phyloP scores from a whole-genome alignment of 2,888 invertebrate genomes.

The Colostygia pectinataria region DNA sequence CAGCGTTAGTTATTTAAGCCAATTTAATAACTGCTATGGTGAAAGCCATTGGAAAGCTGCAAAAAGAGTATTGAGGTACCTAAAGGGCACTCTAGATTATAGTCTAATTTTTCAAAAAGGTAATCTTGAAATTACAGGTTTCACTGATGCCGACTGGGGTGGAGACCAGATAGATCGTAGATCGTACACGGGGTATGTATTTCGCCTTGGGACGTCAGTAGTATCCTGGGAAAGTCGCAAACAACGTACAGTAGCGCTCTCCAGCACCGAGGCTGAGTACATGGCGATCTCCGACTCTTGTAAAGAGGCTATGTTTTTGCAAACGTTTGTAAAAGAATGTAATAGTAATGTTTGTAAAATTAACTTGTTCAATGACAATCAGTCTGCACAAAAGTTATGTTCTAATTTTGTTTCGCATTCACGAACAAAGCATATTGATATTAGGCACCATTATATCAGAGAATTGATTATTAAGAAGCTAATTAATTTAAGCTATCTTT shows the following conservation, averaged over 20 bases:
- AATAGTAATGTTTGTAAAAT: not conserved
- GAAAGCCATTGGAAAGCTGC: conserved; percentile 22
- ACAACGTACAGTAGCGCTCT: no score
- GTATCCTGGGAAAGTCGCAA: no score
- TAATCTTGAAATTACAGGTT: not conserved
- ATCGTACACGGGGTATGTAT: not conserved
- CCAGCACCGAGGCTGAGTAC: no score
- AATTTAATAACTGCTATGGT: conserved; percentile 29
- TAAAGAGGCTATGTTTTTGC: not conserved
- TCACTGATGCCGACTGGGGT: conserved; percentile 1
- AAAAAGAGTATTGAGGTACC: conserved; percentile 31
- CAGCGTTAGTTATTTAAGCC: conserved; percentile 28
- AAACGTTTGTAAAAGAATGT: not conserved
- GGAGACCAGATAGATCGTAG: not conserved
- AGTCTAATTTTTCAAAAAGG: not conserved
- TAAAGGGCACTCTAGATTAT: conserved; percentile 23
- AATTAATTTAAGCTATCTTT: no score
- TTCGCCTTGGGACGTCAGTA: not conserved
- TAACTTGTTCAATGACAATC: not conserved
- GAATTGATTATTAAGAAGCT: no score
- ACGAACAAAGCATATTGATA: no score
- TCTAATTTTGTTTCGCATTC: no score
- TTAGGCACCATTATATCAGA: no score
- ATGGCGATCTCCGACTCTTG: not conserved
- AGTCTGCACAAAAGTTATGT: no score